Evolutionary conservation across 2,113 vertebrate genomes (phyloP).

Genomic region (Aegithalos caudatus): DNA sequence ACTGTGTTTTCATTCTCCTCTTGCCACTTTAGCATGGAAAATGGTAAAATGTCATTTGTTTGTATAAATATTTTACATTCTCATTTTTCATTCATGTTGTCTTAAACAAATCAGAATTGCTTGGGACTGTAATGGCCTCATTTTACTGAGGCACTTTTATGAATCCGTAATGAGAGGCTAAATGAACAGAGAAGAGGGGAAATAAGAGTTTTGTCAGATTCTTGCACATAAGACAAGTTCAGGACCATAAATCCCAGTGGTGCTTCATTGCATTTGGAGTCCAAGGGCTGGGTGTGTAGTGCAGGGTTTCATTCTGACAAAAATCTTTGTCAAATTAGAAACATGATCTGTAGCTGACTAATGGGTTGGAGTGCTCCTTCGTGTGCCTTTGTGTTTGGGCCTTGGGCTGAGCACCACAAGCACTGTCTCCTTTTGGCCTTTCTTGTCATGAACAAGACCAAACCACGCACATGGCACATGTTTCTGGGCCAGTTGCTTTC

Average conservation of each 20-base stretch:
- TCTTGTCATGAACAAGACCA: fast-evolving
- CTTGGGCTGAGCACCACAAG: background rate
- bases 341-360: background rate
- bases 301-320: background rate
- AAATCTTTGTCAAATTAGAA: background rate
- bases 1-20: background rate
- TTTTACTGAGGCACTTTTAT: background rate
- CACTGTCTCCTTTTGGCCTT: background rate
- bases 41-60: conserved; percentile 1
- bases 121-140: background rate
- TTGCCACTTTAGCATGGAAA: background rate
- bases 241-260: background rate
- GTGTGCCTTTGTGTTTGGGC: background rate
- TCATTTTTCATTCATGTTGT: background rate
- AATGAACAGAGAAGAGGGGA: background rate
- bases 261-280: background rate
- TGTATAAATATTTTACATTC: background rate
- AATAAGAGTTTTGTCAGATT: background rate
- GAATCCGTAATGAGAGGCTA: background rate
- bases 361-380: background rate
- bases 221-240: background rate
- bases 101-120: background rate
- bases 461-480: fast-evolving
- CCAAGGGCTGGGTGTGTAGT: background rate
- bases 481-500: background rate